These are phyloP conservation scores for Pelosia muscerda DNA, from an alignment of 2,888 invertebrate genomes.

Conservation along the genomic window DNA sequence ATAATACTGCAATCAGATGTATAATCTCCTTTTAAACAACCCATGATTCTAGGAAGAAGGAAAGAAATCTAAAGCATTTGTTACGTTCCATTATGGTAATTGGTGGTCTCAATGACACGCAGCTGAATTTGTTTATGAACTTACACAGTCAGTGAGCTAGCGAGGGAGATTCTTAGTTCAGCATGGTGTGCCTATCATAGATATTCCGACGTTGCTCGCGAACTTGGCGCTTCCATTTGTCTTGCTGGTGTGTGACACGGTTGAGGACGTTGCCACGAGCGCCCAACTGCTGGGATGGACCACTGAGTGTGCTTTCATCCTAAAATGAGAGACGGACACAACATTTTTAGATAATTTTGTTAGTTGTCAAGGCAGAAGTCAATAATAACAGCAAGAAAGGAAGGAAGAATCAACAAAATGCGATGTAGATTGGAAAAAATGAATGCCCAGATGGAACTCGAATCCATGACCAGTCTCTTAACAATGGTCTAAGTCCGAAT, in stretches of 20 bases:
- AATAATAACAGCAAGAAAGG: too few species aligned
- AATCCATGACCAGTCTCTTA: too few species aligned
- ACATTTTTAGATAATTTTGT: neutral
- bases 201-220: conserved; percentile 98
- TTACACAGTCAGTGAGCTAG: neutral
- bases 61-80: too few species aligned
- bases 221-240: conserved; percentile 99
- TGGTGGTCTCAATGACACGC: neutral
- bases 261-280: conserved; percentile 94
- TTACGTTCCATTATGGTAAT: too few species aligned
- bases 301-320: conserved; percentile 88
- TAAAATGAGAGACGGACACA: conserved; percentile 59
- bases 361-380: too few species aligned
- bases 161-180: conserved; percentile 90
- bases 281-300: conserved; percentile 92
- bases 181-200: conserved; percentile 98
- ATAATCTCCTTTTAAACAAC: too few species aligned
- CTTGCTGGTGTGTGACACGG: conserved; percentile 98
- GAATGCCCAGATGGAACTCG: too few species aligned
- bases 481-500: too few species aligned
- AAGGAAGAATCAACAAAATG: too few species aligned
- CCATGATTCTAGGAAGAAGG: too few species aligned
- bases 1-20: too few species aligned
- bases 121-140: neutral
- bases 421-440: too few species aligned